phyloP scores from a whole-genome alignment of 35 echinoderm and acorn worm species.

The Apostichopus parvimensis region DNA sequence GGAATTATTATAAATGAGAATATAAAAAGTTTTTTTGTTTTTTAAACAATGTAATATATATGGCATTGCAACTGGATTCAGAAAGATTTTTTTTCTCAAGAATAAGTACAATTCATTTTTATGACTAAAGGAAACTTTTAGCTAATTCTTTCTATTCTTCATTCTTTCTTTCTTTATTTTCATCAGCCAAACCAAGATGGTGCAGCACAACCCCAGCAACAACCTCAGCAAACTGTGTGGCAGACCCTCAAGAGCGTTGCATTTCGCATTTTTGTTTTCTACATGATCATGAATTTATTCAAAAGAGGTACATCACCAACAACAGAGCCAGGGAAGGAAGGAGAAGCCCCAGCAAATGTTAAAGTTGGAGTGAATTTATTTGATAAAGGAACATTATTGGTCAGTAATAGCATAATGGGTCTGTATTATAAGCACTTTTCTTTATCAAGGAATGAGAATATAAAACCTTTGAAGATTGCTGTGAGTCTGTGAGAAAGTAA shows the following conservation, averaged over 20 bases:
- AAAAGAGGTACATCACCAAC: constrained; percentile 57
- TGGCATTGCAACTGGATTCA: too few species aligned
- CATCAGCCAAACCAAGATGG: constrained; percentile 37
- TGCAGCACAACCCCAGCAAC: constrained; percentile 47
- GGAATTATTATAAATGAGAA: too few species aligned
- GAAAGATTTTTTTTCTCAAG: too few species aligned
- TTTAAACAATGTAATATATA: too few species aligned
- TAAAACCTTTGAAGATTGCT: too few species aligned
- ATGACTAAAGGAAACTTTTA: too few species aligned
- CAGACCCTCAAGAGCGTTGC: constrained; percentile 89
- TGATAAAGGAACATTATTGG: constrained; percentile 81
- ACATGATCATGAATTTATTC: constrained; percentile 96
- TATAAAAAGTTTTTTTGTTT: too few species aligned
- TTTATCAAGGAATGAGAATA: too few species aligned
- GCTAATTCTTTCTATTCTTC: too few species aligned
- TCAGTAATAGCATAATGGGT: constrained; percentile 9
- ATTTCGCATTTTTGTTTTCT: constrained; percentile 92
- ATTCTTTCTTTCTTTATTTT: neutral
- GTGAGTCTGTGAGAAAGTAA: too few species aligned
- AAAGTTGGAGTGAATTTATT: constrained; percentile 76
- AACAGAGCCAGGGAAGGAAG: constrained; percentile 34
- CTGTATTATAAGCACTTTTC: too few species aligned
- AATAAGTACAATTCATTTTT: too few species aligned
- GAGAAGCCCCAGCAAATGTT: constrained; percentile 15
- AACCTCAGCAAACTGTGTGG: constrained; percentile 73